These are phyloP conservation scores for Ceratosolen solmsi DNA, from an alignment of 1,140 invertebrate genomes.

Conservation along the genomic window DNA sequence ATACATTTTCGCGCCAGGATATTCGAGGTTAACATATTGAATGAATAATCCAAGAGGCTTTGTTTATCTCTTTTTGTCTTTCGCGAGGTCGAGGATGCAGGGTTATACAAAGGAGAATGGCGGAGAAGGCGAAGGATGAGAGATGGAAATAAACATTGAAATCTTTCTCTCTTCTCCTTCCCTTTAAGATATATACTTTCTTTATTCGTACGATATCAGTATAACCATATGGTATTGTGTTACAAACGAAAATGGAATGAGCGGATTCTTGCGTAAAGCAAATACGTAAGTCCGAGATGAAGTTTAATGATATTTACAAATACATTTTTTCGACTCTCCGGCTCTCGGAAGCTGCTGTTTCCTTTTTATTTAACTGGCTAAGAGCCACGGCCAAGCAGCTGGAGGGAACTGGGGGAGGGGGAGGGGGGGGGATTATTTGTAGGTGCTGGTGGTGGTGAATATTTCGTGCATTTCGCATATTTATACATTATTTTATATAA, in stretches of 20 bases:
- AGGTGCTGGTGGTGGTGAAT: no score
- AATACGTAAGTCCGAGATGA: background rate
- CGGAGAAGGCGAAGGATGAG: background rate
- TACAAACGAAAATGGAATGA: background rate
- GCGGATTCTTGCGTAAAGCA: background rate
- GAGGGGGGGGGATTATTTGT: background rate
- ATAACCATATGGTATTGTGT: background rate
- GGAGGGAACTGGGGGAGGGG: background rate
- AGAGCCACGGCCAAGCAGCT: background rate
- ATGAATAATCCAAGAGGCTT: constrained; percentile 13
- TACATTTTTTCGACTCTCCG: no score
- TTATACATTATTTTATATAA: no score
- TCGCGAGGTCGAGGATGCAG: background rate
- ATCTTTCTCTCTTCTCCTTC: background rate
- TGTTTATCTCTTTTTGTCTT: background rate
- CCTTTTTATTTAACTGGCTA: background rate
- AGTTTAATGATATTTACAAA: background rate
- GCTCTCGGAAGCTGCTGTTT: no score
- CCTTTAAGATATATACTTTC: background rate
- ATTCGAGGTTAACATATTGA: constrained; percentile 24
- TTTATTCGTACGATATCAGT: constrained; percentile 16
- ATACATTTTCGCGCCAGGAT: constrained; percentile 7
- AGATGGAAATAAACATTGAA: constrained; percentile 20
- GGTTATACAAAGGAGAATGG: constrained; percentile 15
- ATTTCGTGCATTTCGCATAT: no score